These are phyloP conservation scores for Neoseiulus cucumeris DNA, from an alignment of 1,140 invertebrate species.

Conservation along the genomic window DNA sequence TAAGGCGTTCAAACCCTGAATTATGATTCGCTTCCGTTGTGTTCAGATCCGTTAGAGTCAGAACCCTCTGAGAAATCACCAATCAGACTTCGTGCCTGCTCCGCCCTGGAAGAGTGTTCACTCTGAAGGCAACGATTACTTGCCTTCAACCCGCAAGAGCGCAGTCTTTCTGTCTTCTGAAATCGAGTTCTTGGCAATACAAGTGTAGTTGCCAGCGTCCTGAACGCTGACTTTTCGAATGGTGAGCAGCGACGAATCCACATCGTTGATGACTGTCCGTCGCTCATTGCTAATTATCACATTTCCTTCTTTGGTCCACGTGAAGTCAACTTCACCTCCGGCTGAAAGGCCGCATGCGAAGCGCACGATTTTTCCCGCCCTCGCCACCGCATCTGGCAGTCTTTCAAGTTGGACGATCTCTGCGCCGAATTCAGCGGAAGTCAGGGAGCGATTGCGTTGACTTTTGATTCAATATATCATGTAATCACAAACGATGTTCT, in stretches of 20 bases:
- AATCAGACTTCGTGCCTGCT: no score
- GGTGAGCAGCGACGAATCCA: neutral
- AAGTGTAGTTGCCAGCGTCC: slow-evolving; percentile 22
- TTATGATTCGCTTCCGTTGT: no score
- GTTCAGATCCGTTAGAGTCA: no score
- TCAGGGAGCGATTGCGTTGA: no score
- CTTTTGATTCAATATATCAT: no score
- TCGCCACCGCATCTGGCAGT: neutral
- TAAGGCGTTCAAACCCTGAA: no score
- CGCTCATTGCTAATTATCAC: neutral
- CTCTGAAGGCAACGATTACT: no score
- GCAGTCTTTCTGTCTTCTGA: neutral
- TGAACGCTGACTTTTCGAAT: slow-evolving; percentile 9
- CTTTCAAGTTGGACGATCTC: neutral
- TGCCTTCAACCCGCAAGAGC: neutral
- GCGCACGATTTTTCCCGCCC: neutral
- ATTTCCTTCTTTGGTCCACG: neutral
- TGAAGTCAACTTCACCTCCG: neutral
- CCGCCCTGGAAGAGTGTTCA: no score
- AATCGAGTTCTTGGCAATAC: slow-evolving; percentile 20
- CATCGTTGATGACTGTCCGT: neutral
- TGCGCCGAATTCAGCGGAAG: neutral
- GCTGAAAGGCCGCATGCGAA: neutral
- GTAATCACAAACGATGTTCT: no score
- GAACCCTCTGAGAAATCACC: no score